Evolutionary conservation across 2,888 invertebrate species (phyloP).

Genomic region (Amphipyra tragopoginis): DNA sequence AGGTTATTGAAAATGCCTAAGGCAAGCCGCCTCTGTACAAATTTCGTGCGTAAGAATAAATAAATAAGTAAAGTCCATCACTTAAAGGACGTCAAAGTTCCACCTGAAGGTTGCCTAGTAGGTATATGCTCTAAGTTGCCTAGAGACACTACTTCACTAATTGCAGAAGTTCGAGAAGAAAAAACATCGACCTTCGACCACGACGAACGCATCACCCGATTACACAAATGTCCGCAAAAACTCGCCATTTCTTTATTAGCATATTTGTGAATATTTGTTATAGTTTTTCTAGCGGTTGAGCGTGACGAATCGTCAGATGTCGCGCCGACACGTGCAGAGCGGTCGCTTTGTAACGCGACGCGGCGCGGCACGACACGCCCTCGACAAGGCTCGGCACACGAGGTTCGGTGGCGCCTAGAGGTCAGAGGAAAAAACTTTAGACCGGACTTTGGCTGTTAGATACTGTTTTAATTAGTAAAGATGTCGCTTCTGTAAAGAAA

Average conservation of each 20-base stretch:
- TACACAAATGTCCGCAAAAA: conserved; percentile 2
- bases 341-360: conserved; percentile 57
- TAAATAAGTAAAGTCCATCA: too few relatives aligned
- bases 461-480: background rate
- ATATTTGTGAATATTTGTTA: conserved; percentile 44
- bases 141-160: too few relatives aligned
- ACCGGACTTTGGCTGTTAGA: background rate
- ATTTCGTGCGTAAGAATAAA: too few relatives aligned
- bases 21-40: too few relatives aligned
- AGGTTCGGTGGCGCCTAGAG: conserved; percentile 44
- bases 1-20: too few relatives aligned
- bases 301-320: conserved; percentile 55
- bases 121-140: too few relatives aligned
- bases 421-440: conserved; percentile 21
- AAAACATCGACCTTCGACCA: too few relatives aligned
- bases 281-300: conserved; percentile 43
- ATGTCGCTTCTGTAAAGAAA: too few relatives aligned
- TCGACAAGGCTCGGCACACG: conserved; percentile 1
- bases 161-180: too few relatives aligned
- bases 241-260: conserved; percentile 5
- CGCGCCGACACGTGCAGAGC: conserved; percentile 40
- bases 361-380: conserved; percentile 44
- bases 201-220: background rate
- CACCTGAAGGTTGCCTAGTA: too few relatives aligned
- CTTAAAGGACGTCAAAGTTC: too few relatives aligned